A percentile compares a stretch with the other conserved stretches of the same genome.
phyloP scores from a whole-genome alignment of 2,113 vertebrate species.

The Coreoperca whiteheadi region DNA sequence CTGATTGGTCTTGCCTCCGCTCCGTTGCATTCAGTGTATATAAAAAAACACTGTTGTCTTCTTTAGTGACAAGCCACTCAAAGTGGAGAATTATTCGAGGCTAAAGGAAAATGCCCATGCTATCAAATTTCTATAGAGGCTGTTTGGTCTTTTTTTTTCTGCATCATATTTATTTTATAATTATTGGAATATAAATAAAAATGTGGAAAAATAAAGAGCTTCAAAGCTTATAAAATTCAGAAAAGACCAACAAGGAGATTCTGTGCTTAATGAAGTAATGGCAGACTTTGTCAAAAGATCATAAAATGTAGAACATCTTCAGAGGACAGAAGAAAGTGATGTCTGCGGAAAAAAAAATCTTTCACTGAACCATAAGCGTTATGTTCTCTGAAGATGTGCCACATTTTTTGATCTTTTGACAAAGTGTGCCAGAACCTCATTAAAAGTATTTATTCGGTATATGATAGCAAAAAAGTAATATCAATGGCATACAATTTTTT shows the following conservation, averaged over 20 bases:
- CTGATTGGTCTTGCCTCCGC: too few relatives aligned
- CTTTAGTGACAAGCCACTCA: too few relatives aligned
- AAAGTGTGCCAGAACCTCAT: conserved; percentile 52
- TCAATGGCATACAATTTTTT: conserved; percentile 2
- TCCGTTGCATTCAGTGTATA: too few relatives aligned
- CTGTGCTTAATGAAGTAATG: conserved; percentile 49
- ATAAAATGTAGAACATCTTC: conserved; percentile 47
- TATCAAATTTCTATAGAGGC: background rate
- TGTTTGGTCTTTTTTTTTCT: background rate
- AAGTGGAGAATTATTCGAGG: too few relatives aligned
- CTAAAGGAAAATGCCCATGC: too few relatives aligned
- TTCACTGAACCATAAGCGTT: conserved; percentile 11
- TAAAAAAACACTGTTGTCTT: too few relatives aligned
- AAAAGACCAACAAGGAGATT: conserved; percentile 12
- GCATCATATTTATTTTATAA: background rate
- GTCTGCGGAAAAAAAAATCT: background rate
- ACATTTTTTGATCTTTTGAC: conserved; percentile 47
- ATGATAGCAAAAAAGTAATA: conserved; percentile 13
- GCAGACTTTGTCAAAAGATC: conserved; percentile 38
- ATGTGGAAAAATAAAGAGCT: conserved; percentile 14
- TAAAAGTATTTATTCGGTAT: conserved; percentile 16
- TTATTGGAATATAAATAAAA: conserved; percentile 20
- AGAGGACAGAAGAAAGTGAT: conserved; percentile 38
- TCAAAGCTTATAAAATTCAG: conserved; percentile 19
- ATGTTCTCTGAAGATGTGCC: conserved; percentile 43